Conservation (phyloP, 1,140 invertebrate species). For the Euschistus heros region DNA sequence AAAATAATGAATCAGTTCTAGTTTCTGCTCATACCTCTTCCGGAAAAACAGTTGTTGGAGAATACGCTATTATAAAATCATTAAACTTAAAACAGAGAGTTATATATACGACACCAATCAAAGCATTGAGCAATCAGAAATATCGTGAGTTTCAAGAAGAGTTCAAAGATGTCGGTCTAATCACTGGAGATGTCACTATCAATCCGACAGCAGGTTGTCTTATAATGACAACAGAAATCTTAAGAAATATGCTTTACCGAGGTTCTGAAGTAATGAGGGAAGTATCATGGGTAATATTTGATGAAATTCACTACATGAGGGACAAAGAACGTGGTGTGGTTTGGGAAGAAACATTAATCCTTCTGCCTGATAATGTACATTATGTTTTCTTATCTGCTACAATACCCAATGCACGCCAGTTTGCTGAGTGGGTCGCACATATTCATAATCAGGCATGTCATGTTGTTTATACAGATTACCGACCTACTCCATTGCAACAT, state of each 20-base stretch:
- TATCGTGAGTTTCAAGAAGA: constrained; percentile 97
- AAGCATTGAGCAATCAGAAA: constrained; percentile 99
- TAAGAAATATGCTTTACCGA: constrained; percentile 96
- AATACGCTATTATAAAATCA: constrained; percentile 72
- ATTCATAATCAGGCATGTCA: constrained; percentile 96
- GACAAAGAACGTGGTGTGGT: constrained; percentile 98
- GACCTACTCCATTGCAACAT: constrained; percentile 95
- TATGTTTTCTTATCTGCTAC: constrained; percentile 99
- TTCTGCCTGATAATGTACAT: constrained; percentile 94
- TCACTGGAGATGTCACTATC: constrained; percentile 98
- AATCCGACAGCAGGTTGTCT: constrained; percentile 95
- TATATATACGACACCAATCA: constrained; percentile 99
- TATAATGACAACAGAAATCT: constrained; percentile 99
- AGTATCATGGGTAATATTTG: constrained; percentile 99
- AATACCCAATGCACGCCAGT: constrained; percentile 96
- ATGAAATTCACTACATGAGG: constrained; percentile 99
- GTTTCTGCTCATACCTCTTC: constrained; percentile 99
- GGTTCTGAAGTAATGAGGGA: constrained; percentile 97
- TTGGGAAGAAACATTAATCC: constrained; percentile 98
- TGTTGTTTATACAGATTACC: constrained; percentile 97
- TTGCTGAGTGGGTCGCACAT: constrained; percentile 97
- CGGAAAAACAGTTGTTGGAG: constrained; percentile 97
- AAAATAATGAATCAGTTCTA: constrained; percentile 94
- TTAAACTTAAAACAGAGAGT: constrained; percentile 72
- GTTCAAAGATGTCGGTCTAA: constrained; percentile 93